Evolutionary conservation across 2,888 invertebrate genomes (phyloP), one percentile per base, ranked within the genome.

Genomic region (Physocephala rufipes): DNA sequence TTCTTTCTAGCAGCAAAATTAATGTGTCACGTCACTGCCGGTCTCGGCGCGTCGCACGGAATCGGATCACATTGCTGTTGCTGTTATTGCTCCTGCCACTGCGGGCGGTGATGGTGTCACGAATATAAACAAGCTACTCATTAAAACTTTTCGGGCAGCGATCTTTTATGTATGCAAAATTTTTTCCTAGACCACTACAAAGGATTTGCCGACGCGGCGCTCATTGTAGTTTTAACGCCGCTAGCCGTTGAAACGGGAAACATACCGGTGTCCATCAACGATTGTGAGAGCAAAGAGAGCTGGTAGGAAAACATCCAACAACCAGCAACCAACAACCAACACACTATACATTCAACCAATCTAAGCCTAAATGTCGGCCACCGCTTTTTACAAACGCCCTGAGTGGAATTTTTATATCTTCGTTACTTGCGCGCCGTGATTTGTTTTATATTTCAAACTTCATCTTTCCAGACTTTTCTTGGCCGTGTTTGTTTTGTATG

Each of bases 21-120:
- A 69, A 70, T 68, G 72, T 72, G 72, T 72, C 72, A 72, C 69
- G 69, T 58, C 69, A 61, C 72, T 72, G 72, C 69, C 69, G 69
- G 65, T 69, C 65, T 67, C 58, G 59, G 68, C 58, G 64, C 67
- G 61, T 65, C 65, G 64, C 65, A 61, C 64, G 28, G 12, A 21
- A 67, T 63, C 36, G 45, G 9, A 71, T 51, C n/a, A n/a, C n/a
- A n/a, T n/a, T 36, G 36, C 36, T 36, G 36, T 36, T 28, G 36
- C 36, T 13, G 16, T 45, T 36, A 19, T 53, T 53, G 51, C 68
- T 43, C 19, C 49, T 15, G 47, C 47, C n/a, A n/a, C n/a, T n/a
- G n/a, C n/a, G n/a, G 36, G 30, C 58, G 30, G 64, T 58, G 36
- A 9, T 9, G 36, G 36, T 9, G 9, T 4, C 36, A n/a, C n/a